A percentile compares a stretch with the other conserved stretches of the same genome.
phyloP scores from a whole-genome alignment of 2,888 invertebrate species.

The Eristalis intricaria region DNA sequence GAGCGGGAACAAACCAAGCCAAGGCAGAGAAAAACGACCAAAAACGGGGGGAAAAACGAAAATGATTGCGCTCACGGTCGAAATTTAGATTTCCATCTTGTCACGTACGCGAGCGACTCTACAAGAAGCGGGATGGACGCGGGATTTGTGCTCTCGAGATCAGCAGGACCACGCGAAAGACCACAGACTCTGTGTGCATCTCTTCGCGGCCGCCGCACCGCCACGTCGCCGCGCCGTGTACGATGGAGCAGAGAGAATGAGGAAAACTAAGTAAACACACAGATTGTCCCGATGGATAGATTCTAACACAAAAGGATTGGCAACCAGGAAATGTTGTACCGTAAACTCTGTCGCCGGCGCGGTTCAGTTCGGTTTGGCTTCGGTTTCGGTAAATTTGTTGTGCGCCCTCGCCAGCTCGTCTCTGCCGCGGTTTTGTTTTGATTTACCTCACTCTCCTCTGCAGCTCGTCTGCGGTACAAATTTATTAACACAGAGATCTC shows the following conservation, averaged over 20 bases:
- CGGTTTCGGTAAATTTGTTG: slow-evolving; percentile 55
- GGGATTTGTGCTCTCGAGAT: slow-evolving; percentile 30
- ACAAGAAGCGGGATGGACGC: not conserved
- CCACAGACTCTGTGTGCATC: not conserved
- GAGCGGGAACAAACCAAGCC: not conserved
- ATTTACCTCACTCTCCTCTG: not conserved
- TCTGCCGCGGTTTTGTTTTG: slow-evolving; percentile 3
- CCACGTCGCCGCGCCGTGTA: not conserved
- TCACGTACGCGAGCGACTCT: slow-evolving; percentile 71
- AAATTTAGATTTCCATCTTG: slow-evolving; percentile 74
- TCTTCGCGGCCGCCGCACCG: not conserved
- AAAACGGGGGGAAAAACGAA: slow-evolving; percentile 25
- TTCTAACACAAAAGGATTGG: slow-evolving; percentile 71
- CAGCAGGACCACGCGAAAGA: not conserved
- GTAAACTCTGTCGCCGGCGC: slow-evolving; percentile 67
- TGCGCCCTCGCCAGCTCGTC: not conserved
- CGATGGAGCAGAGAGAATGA: slow-evolving; percentile 53
- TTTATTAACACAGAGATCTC: slow-evolving; percentile 64
- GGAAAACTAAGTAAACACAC: slow-evolving; percentile 59
- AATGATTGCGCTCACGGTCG: slow-evolving; percentile 70
- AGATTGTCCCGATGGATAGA: slow-evolving; percentile 69
- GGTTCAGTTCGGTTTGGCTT: slow-evolving; percentile 45
- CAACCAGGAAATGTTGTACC: slow-evolving; percentile 71
- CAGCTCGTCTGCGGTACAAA: slow-evolving; percentile 30
- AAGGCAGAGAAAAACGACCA: not conserved